These are phyloP conservation scores for Haliclona indistincta DNA, from an alignment of 37 sponge, comb jelly and placozoan genomes.

Conservation along the genomic window DNA sequence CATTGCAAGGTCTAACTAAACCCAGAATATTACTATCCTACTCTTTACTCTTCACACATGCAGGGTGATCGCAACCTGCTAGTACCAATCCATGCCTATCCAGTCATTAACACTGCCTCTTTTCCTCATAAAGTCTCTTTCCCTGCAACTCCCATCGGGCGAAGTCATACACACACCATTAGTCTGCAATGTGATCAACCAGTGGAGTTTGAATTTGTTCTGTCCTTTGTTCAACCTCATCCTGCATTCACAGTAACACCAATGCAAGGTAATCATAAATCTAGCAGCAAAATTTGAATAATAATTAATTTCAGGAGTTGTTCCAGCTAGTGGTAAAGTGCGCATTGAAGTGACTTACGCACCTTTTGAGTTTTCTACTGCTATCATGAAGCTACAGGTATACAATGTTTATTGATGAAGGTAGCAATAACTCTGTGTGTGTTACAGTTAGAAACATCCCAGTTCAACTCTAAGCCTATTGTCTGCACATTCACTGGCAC, in stretches of 20 bases:
- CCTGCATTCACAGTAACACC: conserved; percentile 54
- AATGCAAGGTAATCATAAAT: conserved; percentile 58
- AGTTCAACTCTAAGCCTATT: conserved; percentile 71
- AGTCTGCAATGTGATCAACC: conserved; percentile 64
- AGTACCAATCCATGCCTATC: conserved; percentile 91
- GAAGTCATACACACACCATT: conserved; percentile 45
- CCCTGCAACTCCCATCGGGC: conserved; percentile 76
- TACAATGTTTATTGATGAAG: not conserved
- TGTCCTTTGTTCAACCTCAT: conserved; percentile 30
- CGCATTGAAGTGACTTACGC: conserved; percentile 65
- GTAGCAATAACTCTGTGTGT: not conserved
- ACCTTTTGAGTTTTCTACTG: conserved; percentile 83
- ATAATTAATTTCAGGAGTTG: conserved; percentile 52
- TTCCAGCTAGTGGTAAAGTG: conserved; percentile 64
- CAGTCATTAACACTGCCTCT: conserved; percentile 58
- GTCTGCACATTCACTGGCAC: conserved; percentile 71
- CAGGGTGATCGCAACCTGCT: conserved; percentile 72
- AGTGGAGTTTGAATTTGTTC: conserved; percentile 69
- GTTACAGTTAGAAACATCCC: conserved; percentile 68
- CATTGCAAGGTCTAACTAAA: conserved; percentile 75
- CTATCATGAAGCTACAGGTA: conserved; percentile 73
- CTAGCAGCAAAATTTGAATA: not conserved
- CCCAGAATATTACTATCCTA: not conserved
- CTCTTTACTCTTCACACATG: too few species aligned
- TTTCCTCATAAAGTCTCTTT: conserved; percentile 79